Evolutionary conservation across 2,113 vertebrate genomes (phyloP), one percentile per base, ranked within the genome.

Genomic region (Gorsachius goisagi): DNA sequence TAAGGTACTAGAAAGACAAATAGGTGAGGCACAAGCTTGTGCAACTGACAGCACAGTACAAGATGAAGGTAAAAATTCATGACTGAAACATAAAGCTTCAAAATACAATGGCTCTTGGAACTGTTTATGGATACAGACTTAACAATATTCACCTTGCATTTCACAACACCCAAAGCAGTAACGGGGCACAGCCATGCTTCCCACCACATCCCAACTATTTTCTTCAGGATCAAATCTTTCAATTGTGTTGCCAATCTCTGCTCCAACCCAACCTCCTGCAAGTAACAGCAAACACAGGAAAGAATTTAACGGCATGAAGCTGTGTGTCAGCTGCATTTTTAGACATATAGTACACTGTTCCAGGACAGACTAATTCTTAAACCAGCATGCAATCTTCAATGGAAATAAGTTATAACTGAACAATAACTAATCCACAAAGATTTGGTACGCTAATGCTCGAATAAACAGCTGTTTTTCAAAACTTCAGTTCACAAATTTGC

Each of bases 121-220:
- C 63, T 93, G 18, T 33, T 87, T 74, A 50, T 44, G n/a, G 50
- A 85, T 55, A 74, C 53, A 79, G 89, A 75, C 32, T 7, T 64
- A 47, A 68, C 27, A 81, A 26, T 64, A 83, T 63, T 89, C 96
- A 99, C 99, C 99, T 98, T 99, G 99, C 74, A 99, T 98, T 97
- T 99, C 99, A 97, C 99, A 99, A 96, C 99, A 99, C 60, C 99
- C 99, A 89, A 99, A 99, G 96, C 98, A 99, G 93, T 99, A 99
- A 30, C 99, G 99, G 21, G 99, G 98, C 87, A 99, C 95, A 11
- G 98, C 98, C 99, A 99, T 99, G 94, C 83, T 98, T 89, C 99
- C 99, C 28, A 99, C 99, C 32, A 99, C 97, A 97, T 99, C 99
- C 99, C 99, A 99, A 64, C 98, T 99, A 88, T 99, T 99, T 94